Percentiles rank a stretch among this genome's conserved stretches.
These are phyloP conservation scores for Oxygymnocypris stewartii DNA, from an alignment of 2,113 vertebrate species.

Conservation along the genomic window DNA sequence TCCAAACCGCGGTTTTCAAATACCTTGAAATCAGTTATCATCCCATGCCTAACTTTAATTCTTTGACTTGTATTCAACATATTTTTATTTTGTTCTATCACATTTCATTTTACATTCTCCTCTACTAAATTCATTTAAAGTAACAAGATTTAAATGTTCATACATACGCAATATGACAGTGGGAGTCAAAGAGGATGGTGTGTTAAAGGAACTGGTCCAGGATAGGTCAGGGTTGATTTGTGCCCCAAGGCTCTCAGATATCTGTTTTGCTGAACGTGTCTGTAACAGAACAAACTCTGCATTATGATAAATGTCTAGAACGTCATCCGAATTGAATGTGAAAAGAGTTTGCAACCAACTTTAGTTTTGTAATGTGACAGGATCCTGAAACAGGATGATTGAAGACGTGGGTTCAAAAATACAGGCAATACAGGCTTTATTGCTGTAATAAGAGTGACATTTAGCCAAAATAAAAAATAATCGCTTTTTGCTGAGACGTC, in stretches of 20 bases:
- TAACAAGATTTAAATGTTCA: not conserved
- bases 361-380: not conserved
- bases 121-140: not conserved
- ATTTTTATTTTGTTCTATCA: too few species aligned
- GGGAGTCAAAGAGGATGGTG: constrained; percentile 83
- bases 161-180: constrained; percentile 87
- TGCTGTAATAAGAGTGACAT: not conserved
- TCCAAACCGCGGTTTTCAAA: too few species aligned
- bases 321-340: not conserved
- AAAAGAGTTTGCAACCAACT: not conserved
- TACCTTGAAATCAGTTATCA: too few species aligned
- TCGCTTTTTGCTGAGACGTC: not conserved
- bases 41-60: not conserved
- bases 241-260: constrained; percentile 91
- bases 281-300: constrained; percentile 54
- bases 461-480: not conserved
- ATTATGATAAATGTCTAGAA: not conserved
- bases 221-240: constrained; percentile 88
- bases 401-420: not conserved
- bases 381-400: not conserved
- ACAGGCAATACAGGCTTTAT: not conserved
- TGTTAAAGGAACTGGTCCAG: constrained; percentile 96
- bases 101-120: not conserved
- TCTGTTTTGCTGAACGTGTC: constrained; percentile 75
- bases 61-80: too few species aligned